phyloP scores from a whole-genome alignment of 1,140 invertebrate species.

The Drosophila athabasca region DNA sequence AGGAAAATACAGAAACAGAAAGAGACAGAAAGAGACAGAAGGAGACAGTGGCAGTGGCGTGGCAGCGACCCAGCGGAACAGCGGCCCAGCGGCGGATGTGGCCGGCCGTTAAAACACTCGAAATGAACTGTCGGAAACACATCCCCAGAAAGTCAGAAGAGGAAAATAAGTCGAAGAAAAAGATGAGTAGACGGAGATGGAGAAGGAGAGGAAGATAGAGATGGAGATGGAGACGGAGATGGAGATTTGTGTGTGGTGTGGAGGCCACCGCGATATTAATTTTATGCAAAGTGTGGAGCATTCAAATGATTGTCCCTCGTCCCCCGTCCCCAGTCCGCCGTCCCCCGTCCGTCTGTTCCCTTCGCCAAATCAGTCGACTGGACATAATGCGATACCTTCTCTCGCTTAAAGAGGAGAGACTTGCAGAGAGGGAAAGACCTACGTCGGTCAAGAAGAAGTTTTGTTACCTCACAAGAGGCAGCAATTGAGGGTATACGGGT shows the following conservation, averaged over 20 bases:
- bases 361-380: constrained; percentile 46
- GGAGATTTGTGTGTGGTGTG: background rate
- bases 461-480: too few species aligned
- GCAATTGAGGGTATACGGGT: too few species aligned
- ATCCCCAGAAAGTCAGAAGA: too few species aligned
- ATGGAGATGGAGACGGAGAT: background rate
- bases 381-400: constrained; percentile 43
- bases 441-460: constrained; percentile 41
- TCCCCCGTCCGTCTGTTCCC: constrained; percentile 9
- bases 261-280: constrained; percentile 58
- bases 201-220: too few species aligned
- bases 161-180: constrained; percentile 5
- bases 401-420: too few species aligned
- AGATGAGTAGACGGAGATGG: background rate
- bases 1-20: background rate
- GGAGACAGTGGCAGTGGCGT: too few species aligned
- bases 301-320: constrained; percentile 50
- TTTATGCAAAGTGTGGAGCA: constrained; percentile 72
- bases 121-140: constrained; percentile 74
- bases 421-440: background rate
- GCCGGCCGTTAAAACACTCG: constrained; percentile 75
- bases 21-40: too few species aligned
- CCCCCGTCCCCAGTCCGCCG: background rate
- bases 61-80: constrained; percentile 21
- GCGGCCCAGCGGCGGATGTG: constrained; percentile 59